Evolutionary conservation across 1,140 invertebrate species (phyloP).

Genomic region (Zaprionus ornatus): DNA sequence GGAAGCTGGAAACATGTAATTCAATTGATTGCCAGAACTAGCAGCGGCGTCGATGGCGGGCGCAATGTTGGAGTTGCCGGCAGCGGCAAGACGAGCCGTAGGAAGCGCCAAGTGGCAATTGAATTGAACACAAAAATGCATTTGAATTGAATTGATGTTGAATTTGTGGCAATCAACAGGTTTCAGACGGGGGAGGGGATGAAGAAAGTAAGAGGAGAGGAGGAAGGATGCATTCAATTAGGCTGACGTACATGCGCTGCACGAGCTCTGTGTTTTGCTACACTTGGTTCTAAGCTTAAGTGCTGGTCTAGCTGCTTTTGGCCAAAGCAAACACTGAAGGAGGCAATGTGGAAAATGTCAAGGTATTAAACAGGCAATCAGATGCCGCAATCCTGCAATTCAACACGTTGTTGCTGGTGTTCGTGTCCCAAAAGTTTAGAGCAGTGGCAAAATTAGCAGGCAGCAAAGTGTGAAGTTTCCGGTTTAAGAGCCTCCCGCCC

Average conservation of each 20-base stretch:
- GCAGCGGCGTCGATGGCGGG: not conserved
- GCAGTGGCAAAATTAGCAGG: conserved; percentile 58
- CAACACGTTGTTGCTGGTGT: not conserved
- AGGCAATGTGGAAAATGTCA: conserved; percentile 49
- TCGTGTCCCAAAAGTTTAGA: conserved; percentile 45
- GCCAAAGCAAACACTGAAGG: conserved; percentile 20
- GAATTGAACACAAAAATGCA: conserved; percentile 67
- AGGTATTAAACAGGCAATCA: conserved; percentile 10
- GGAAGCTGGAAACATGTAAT: conserved; percentile 68
- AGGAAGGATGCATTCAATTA: conserved; percentile 14
- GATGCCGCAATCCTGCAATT: not conserved
- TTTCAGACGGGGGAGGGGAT: not conserved
- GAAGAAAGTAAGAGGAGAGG: not conserved
- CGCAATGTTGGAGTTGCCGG: conserved; percentile 36
- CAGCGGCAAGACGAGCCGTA: not conserved
- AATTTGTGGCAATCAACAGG: conserved; percentile 68
- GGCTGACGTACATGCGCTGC: not conserved
- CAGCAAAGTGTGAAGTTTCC: conserved; percentile 61
- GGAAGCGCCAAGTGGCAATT: conserved; percentile 50
- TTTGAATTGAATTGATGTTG: conserved; percentile 71
- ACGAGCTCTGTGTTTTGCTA: conserved; percentile 23
- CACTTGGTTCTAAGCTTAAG: conserved; percentile 39
- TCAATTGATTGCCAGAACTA: conserved; percentile 72
- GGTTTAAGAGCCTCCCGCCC: conserved; percentile 47
- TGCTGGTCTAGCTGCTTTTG: conserved; percentile 36